Evolutionary conservation across 2,797 vertebrate species (phyloP).

Genomic region (Leptodactylus fallax): DNA sequence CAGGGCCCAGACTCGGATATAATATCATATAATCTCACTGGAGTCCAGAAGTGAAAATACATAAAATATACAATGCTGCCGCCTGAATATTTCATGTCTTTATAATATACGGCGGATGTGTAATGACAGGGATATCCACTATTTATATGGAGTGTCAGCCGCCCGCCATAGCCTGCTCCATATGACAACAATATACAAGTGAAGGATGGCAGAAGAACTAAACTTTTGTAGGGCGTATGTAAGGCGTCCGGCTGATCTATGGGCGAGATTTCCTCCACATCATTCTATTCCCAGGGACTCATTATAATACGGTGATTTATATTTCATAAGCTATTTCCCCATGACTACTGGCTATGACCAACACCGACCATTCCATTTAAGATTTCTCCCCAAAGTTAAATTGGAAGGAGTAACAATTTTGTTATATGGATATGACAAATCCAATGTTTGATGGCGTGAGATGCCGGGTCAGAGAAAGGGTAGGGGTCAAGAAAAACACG

Average conservation of each 20-base stretch:
- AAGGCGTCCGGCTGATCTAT: slow-evolving; percentile 38
- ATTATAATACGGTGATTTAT: slow-evolving; percentile 1
- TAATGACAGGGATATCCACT: slow-evolving; percentile 27
- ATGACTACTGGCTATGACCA: slow-evolving; percentile 20
- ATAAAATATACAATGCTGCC: neutral
- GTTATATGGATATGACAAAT: slow-evolving; percentile 42
- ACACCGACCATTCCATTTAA: neutral
- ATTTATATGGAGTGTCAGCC: slow-evolving; percentile 17
- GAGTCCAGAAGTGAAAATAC: slow-evolving; percentile 16
- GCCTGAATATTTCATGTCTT: slow-evolving; percentile 15
- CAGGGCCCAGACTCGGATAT: neutral
- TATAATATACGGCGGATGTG: slow-evolving; percentile 14
- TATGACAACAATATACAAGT: slow-evolving; percentile 9
- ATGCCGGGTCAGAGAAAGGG: neutral
- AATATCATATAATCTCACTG: neutral
- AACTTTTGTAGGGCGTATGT: slow-evolving; percentile 21
- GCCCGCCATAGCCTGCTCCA: neutral
- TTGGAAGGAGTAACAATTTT: slow-evolving; percentile 59
- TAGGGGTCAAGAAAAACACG: slow-evolving; percentile 23
- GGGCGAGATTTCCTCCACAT: neutral
- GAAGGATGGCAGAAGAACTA: neutral
- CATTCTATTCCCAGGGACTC: neutral
- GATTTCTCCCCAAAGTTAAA: slow-evolving; percentile 49
- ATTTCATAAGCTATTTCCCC: slow-evolving; percentile 53
- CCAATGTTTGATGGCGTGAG: slow-evolving; percentile 1